Base-by-base conservation (phyloP, 1,140 invertebrate species). In the Palaemon carinicauda region DNA sequence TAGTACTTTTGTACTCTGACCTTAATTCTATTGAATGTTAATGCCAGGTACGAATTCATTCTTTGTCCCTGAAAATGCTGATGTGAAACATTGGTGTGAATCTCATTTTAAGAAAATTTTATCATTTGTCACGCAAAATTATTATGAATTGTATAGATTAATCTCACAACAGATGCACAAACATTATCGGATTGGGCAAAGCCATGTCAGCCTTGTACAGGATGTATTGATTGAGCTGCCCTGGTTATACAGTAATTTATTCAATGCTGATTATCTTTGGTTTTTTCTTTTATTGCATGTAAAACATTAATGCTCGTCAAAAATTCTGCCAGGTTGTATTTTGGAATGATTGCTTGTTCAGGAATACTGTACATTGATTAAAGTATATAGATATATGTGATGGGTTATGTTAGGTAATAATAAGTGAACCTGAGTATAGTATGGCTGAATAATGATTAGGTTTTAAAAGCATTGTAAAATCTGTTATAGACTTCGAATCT, bases 131-230 rank as follows among this genome's bases (percentile, higher is more conserved):
- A 41, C 41, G 41, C 41, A 41, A 41, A 41, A 41, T 41, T 41
- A 41, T 9, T 4, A 41, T 33, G 12, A 60, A 65, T 69, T 27
- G 52, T 79, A 71, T 86, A 50, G 53, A 41, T 73, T 56, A 80
- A 71, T 86, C 84, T 78, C 75, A 85, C 83, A 86, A 80, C 56
- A 52, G 53, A 54, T 86, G 84, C 84, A 86, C 84, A 86, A 86
- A 86, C 84, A 75, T 81, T 80, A 78, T 56, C 80, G 80, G 77
- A 53, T 51, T 86, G 77, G 71, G 82, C 65, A 80, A 80, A 86
- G 41, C 41, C 74, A 82, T 41, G 73, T 82, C 27, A 82, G n/a
- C 24, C 31, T 52, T 33, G 80, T 82, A 82, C 51, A 78, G 65
- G 77, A 69, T 41, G 29, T 41, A 27, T 84, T 77, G 24, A 53